Base-by-base conservation (phyloP, 1,140 invertebrate genomes). In the Onthophagus taurus region DNA sequence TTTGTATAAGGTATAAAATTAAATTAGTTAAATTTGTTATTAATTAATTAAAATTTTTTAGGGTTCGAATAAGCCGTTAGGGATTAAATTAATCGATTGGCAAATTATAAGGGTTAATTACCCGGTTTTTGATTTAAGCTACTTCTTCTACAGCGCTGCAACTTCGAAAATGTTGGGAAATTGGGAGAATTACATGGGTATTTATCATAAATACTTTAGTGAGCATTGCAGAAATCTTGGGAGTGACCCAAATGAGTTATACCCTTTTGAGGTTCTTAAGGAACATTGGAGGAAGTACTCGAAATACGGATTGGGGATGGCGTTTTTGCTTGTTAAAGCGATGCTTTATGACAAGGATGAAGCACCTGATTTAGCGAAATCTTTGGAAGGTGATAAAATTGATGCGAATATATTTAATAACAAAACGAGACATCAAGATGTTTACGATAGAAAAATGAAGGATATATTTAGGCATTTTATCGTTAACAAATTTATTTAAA, bases 1-100 rank as follows among this genome's bases (percentile, higher is more conserved):
- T 50, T 65, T 67, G 56, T 71, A 72, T 44, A 43, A 67, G 20
- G 60, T 57, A 47, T n/a, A n/a, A n/a, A n/a, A n/a, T n/a, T n/a
- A n/a, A n/a, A n/a, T n/a, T n/a, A n/a, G n/a, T n/a, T n/a, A n/a
- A n/a, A n/a, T n/a, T n/a, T n/a, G n/a, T n/a, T n/a, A n/a, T n/a
- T n/a, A n/a, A n/a, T n/a, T n/a, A n/a, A n/a, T n/a, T n/a, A n/a
- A n/a, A n/a, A n/a, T n/a, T n/a, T n/a, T n/a, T n/a, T n/a, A n/a
- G n/a, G n/a, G n/a, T n/a, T n/a, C n/a, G n/a, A n/a, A n/a, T n/a
- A 14, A 33, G 9, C 35, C 35, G 14, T 21, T 6, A 6, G 19
- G 23, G 6, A 12, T 37, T 1, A 23, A 19, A 12, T 20, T 41
- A 7, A 21, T 44, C 5, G 49, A 51, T 31, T 51, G 42, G 17